Evolutionary conservation across 64 coral and sea anemone genomes (phyloP).

Genomic region (Catalaphyllia jardinei): DNA sequence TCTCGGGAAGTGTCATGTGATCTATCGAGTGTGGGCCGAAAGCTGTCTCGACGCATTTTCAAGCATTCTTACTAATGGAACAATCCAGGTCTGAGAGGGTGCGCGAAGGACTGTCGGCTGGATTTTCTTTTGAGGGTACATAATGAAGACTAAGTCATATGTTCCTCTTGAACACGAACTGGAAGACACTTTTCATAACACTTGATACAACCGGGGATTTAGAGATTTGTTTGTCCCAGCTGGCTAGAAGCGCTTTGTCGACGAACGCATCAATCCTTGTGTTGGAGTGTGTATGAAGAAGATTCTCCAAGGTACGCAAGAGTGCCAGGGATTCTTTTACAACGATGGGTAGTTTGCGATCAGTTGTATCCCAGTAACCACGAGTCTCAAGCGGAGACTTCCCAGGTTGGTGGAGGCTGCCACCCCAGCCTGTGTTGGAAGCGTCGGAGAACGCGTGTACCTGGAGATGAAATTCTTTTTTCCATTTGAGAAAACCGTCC

Average conservation of each 20-base stretch:
- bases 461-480: background rate
- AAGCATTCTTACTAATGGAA: background rate
- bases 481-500: background rate
- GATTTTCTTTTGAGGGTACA: background rate
- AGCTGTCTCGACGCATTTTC: background rate
- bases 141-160: background rate
- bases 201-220: background rate
- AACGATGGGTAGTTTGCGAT: background rate
- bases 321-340: background rate
- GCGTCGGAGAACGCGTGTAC: background rate
- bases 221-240: background rate
- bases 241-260: background rate
- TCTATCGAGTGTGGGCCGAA: slow-evolving; percentile 43
- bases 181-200: background rate
- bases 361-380: too few species aligned
- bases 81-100: background rate
- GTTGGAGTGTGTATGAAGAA: background rate
- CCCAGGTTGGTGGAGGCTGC: background rate
- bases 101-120: background rate
- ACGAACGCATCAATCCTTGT: background rate
- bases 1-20: slow-evolving; percentile 10
- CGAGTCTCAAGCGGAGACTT: too few species aligned
- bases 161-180: background rate
- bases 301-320: too few species aligned
- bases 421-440: background rate